Percentiles rank a stretch among this genome's conserved stretches.
phyloP scores from a whole-genome alignment of 2,113 vertebrate genomes.

The Tragelaphus strepsiceros region DNA sequence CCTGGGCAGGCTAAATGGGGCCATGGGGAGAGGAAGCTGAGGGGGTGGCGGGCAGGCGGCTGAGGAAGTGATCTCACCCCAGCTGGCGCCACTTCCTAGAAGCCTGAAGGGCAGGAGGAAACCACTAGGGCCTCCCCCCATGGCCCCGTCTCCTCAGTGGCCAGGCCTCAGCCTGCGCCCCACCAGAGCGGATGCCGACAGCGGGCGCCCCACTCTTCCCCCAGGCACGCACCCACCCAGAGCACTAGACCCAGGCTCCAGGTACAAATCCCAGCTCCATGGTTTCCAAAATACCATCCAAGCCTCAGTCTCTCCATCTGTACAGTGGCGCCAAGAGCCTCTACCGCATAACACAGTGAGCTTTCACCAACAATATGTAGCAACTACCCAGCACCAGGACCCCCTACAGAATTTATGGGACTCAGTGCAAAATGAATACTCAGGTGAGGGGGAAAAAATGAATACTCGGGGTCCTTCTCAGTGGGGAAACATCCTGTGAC shows the following conservation, averaged over 20 bases:
- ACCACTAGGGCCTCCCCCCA: constrained; percentile 49
- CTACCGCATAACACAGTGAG: neutral
- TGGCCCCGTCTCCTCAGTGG: constrained; percentile 2
- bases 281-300: neutral
- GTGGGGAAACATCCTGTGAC: neutral
- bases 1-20: no score
- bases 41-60: constrained; percentile 45
- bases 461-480: neutral
- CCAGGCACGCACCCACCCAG: fast-evolving
- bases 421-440: neutral
- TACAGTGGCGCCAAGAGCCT: neutral
- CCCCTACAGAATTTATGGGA: neutral
- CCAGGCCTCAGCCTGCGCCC: neutral
- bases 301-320: constrained; percentile 17
- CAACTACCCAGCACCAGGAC: neutral
- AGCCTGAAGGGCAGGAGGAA: constrained; percentile 68
- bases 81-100: constrained; percentile 74
- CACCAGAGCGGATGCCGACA: neutral
- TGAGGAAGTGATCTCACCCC: constrained; percentile 73
- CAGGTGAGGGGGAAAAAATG: neutral
- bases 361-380: neutral
- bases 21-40: constrained; percentile 65
- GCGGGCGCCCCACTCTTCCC: neutral
- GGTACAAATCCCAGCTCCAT: neutral
- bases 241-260: neutral